phyloP scores from a whole-genome alignment of 2,113 vertebrate genomes.

The Pachycephala philippinensis region DNA sequence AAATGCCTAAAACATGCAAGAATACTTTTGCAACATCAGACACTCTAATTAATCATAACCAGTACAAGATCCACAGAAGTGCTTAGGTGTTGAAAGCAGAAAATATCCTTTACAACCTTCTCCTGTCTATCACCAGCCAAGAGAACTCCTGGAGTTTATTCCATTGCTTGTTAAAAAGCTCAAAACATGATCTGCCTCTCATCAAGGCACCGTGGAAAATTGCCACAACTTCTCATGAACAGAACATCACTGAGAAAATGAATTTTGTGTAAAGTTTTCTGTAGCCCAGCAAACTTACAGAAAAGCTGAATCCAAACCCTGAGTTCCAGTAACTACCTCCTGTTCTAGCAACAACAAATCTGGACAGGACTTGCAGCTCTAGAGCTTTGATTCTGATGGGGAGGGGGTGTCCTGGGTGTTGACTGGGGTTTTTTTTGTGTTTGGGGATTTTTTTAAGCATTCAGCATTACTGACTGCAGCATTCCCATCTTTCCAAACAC shows the following conservation, averaged over 20 bases:
- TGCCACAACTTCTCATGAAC: neutral
- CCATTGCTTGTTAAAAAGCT: neutral
- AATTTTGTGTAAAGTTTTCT: neutral
- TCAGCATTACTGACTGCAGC: neutral
- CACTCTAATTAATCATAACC: neutral
- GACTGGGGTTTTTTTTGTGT: neutral
- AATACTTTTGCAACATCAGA: neutral
- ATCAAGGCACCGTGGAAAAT: neutral
- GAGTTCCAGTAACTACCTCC: neutral
- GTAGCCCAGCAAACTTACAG: neutral
- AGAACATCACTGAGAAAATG: neutral
- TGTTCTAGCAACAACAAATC: neutral
- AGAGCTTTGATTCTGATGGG: neutral
- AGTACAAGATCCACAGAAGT: neutral
- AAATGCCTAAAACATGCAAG: neutral
- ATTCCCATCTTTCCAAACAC: neutral
- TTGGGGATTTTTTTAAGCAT: neutral
- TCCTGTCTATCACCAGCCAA: neutral
- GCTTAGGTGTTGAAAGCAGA: neutral
- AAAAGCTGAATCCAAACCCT: neutral
- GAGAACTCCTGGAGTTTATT: neutral
- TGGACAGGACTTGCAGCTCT: neutral
- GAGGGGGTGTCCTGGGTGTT: neutral
- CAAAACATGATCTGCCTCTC: neutral
- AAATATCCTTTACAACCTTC: neutral